Base-by-base conservation (phyloP, 2,797 vertebrate species). In the Avahi laniger region DNA sequence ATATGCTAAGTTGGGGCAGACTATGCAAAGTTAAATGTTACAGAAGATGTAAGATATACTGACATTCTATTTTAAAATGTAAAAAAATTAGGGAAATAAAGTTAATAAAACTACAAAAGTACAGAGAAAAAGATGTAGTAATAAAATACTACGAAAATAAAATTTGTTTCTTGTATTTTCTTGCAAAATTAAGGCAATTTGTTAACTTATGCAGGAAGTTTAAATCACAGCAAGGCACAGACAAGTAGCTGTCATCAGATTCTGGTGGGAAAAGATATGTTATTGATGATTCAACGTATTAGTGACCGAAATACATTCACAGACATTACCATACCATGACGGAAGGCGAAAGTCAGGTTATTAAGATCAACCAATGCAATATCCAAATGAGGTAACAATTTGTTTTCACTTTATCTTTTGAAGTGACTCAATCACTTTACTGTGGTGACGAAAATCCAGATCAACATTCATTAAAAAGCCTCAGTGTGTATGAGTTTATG, bases 141-240 rank as follows among this genome's bases (percentile, higher is more conserved):
- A 67, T 76, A 97, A 97, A 75, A 70, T 84, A 81, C 69, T 26
- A 4, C n/a, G 92, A 95, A 97, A 98, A 94, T 92, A 97, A 97
- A 96, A 4, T 69, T 50, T 97, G 30, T 30, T 90, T 96, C 17
- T 94, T 97, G 59, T 82, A 89, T 28, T 89, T 90, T 1, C 28
- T 97, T 97, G 95, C 76, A 95, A 91, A 96, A 96, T 97, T 98
- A 98, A 98, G 93, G 94, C 96, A 67, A 78, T 79, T 95, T 88
- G 81, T 97, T 97, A 96, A 48, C 30, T 97, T 63, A 95, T 70
- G 48, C 70, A 78, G 83, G 46, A 97, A 97, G 67, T 76, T 38
- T 82, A 96, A 86, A 95, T 92, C 84, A 52, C 20, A 69, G 41
- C 50, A 13, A 97, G 86, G 81, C 94, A 97, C 80, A 65, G 76